These are phyloP conservation scores for Palythoa grandiflora DNA, from an alignment of 92 coral and sea anemone species.

Conservation along the genomic window DNA sequence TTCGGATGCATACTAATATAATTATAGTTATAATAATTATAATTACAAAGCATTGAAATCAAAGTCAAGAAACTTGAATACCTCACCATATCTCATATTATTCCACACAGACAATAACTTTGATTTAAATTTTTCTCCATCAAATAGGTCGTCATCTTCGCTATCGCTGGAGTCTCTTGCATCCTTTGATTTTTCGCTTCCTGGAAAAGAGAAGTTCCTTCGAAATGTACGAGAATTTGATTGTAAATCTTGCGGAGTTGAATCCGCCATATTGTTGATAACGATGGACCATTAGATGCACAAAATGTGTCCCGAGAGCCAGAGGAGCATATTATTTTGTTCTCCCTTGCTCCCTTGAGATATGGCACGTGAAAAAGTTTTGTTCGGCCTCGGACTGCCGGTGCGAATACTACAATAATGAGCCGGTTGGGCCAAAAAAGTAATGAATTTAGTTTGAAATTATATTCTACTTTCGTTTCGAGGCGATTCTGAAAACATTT, in stretches of 20 bases:
- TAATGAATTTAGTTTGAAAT: too few species aligned
- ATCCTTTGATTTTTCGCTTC: constrained; percentile 67
- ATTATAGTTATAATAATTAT: background rate
- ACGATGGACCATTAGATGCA: constrained; percentile 1
- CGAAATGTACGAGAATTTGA: background rate
- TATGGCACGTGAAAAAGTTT: background rate
- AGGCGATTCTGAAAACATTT: background rate
- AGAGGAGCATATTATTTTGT: constrained; percentile 7
- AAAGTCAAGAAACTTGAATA: background rate
- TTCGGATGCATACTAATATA: background rate
- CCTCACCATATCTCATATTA: constrained; percentile 89
- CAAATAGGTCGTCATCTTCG: constrained; percentile 88
- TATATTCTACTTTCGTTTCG: too few species aligned
- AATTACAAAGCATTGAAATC: background rate
- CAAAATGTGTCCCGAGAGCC: background rate
- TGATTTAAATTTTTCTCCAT: constrained; percentile 90
- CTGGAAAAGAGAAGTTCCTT: constrained; percentile 30
- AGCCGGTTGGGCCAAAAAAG: background rate
- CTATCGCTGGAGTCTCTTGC: constrained; percentile 75
- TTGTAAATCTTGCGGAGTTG: constrained; percentile 25
- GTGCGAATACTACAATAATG: too few species aligned
- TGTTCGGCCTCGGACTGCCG: background rate
- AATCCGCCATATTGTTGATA: constrained; percentile 41
- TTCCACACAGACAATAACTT: constrained; percentile 92
- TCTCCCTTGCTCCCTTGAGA: background rate